Evolutionary conservation across 2,113 vertebrate species (phyloP), one percentile per base, ranked within the genome.

Genomic region (Strix aluco): DNA sequence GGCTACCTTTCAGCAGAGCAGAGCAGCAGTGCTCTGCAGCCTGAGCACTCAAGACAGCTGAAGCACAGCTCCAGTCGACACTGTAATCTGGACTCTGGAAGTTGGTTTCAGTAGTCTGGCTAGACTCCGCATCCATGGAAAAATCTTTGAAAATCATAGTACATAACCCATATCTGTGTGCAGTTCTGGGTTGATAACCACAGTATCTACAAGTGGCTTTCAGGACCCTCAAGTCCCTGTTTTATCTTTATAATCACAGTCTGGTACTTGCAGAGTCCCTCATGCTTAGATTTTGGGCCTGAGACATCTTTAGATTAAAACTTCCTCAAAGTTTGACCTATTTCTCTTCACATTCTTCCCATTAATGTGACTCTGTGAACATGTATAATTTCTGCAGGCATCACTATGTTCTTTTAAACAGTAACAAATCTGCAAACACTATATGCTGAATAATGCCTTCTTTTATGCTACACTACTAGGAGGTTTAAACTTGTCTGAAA

Each of bases 401-500:
- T 62, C 12, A 19, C 20, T 30, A 30, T 9, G 15, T 81, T 72
- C 30, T 72, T 89, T 77, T 73, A 58, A 90, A 92, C 77, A 57
- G 15, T 61, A 66, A 51, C 16, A 92, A 80, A 91, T 69, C 71
- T 63, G 27, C 27, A 78, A 61, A 83, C 30, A 30, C 11, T 66
- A 13, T 75, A 49, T 71, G 62, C 55, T 96, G 90, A 92, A 59
- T 86, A 95, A 82, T 86, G 32, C 22, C 9, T 55, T 70, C 32
- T 79, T 94, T 84, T 81, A 75, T 86, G 69, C 23, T 82, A 29
- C 10, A 2, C 30, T 86, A 27, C 66, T 36, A 71, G 61, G 52
- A 88, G 30, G 42, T 91, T 95, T 95, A 85, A 88, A 94, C 62
- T 88, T 87, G 30, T 75, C 63, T 85, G 77, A 87, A 93, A 71